Conservation (phyloP, 2,797 vertebrate species). For the Eurystomus glaucurus region DNA sequence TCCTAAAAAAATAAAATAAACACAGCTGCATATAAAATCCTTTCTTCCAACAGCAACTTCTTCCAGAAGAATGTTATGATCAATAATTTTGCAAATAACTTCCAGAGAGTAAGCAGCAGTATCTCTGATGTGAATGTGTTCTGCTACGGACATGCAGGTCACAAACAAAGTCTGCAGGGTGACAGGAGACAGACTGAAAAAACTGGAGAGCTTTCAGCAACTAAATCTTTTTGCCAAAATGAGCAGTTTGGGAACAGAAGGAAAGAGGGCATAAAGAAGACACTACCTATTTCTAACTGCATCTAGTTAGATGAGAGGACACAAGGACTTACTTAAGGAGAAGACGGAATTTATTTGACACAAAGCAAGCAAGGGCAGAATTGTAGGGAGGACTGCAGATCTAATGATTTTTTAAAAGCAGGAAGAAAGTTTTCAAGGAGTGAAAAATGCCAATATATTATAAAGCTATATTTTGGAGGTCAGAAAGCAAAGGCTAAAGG, state of each 20-base stretch:
- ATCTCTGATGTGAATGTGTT: not conserved
- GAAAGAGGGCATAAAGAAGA: not conserved
- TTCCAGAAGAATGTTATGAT: not conserved
- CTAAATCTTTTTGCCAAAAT: not conserved
- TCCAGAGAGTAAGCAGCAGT: not conserved
- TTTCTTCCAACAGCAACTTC: not conserved
- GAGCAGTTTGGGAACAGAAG: not conserved
- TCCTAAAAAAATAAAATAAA: not conserved
- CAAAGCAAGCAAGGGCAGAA: not conserved
- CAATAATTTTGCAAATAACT: not conserved
- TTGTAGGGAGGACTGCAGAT: not conserved
- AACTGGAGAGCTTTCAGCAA: not conserved
- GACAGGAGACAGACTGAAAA: not conserved
- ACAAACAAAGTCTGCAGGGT: not conserved
- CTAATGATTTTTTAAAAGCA: not conserved
- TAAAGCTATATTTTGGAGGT: not conserved
- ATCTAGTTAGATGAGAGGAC: not conserved
- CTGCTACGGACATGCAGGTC: not conserved
- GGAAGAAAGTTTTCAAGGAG: not conserved
- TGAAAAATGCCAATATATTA: not conserved
- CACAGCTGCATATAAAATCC: not conserved
- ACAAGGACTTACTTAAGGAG: not conserved
- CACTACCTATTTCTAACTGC: not conserved
- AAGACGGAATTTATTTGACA: not conserved
- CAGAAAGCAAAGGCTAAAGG: not conserved